These are phyloP conservation scores for Phodopus roborovskii DNA, from an alignment of 2,113 vertebrate genomes.

Conservation along the genomic window DNA sequence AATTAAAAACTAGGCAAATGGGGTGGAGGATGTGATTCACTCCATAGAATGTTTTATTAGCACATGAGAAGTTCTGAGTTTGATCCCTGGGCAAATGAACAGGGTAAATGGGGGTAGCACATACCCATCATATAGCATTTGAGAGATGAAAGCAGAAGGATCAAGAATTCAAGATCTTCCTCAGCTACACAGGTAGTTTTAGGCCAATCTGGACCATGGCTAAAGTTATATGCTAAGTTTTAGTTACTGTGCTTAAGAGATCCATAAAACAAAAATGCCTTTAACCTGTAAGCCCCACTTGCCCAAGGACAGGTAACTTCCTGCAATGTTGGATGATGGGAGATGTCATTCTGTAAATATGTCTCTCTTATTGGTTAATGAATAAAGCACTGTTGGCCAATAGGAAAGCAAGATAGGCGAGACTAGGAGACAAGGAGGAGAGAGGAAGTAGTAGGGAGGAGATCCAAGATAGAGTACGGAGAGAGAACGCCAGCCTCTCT, in stretches of 20 bases:
- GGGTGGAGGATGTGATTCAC: not conserved
- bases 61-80: not conserved
- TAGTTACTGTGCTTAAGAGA: not conserved
- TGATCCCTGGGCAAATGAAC: not conserved
- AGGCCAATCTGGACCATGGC: not conserved
- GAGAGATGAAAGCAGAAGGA: too few species aligned
- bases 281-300: not conserved
- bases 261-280: not conserved
- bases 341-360: too few species aligned
- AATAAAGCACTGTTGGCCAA: too few species aligned
- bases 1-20: not conserved
- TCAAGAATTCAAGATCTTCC: not conserved
- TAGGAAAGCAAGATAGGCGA: too few species aligned
- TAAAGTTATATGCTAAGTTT: not conserved
- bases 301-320: not conserved
- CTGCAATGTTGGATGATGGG: too few species aligned
- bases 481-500: too few species aligned
- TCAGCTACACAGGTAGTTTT: not conserved
- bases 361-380: too few species aligned
- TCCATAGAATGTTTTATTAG: not conserved
- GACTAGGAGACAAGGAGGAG: too few species aligned
- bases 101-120: too few species aligned
- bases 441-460: too few species aligned
- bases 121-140: not conserved
- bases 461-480: too few species aligned